Base-by-base conservation (phyloP, 2,888 invertebrate species). In the Cinara cedri region DNA sequence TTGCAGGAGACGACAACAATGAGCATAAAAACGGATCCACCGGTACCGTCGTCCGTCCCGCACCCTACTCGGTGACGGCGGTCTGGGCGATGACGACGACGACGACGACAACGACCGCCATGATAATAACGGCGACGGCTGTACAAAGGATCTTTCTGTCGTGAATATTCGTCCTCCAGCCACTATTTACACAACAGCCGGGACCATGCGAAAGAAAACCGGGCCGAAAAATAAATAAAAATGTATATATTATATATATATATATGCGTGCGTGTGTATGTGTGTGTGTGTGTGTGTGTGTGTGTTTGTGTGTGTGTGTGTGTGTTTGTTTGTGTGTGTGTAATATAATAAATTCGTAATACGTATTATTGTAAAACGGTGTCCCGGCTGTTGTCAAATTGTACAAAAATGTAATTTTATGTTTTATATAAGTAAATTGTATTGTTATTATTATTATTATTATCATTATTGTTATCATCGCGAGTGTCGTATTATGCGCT, bases 1-100 rank as follows among this genome's bases (percentile, higher is more conserved):
- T 78, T 78, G 13, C 78, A 78, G 78, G 68, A 78, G 78, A 60
- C 57, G 70, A 70, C 49, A 60, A 78, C 78, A 70, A 78, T 62
- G 51, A 60, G 21, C 42, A 70, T n/a, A 78, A 57, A 78, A 78
- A 70, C 60, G 78, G 78, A 70, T 68, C 70, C 14, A 42, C 55
- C 49, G 10, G 9, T 13, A 42, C 46, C 49, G 10, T 4, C 49
- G 68, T 70, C 49, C 57, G n/a, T 70, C 34, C 78, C 16, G 51
- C 11, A 3, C 51, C 21, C 4, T 42, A 21, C 19, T 24, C 26
- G 13, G 24, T 60, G 19, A 49, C 51, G 57, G 68, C 60, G 21
- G 78, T 70, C 60, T 51, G 68, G 68, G 70, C 51, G 34, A 78
- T 51, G 8, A 42, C 51, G n/a, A 60, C 51, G 21, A 63, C 21